Base-by-base conservation (phyloP, 1,140 invertebrate species). In the Atta texana region DNA sequence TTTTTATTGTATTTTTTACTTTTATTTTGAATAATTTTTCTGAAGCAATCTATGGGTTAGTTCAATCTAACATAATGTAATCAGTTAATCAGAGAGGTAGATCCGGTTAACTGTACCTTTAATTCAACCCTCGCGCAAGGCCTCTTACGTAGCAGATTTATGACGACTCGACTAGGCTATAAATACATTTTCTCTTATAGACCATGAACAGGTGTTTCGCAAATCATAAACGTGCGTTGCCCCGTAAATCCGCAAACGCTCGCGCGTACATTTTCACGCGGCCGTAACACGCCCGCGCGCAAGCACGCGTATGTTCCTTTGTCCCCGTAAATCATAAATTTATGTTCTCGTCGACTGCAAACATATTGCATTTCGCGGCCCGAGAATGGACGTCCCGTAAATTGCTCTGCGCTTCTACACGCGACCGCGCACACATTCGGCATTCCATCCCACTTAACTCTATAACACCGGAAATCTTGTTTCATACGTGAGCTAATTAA, bases 281-380 rank as follows among this genome's bases (percentile, higher is more conserved):
- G 21, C 75, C 57, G 75, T 77, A 77, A 77, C 57, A 63, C 75
- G 21, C 57, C 51, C 57, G 24, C 75, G 57, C 57, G 34, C n/a
- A 3, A 44, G 39, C 21, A 39, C 63, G 21, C 78, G 10, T 59
- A 21, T 84, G 24, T 75, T 61, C 55, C 80, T 84, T 84, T 61
- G 69, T 74, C 34, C 53, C 53, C 69, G 55, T 84, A 84, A 84
- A 84, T 84, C 69, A 84, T 84, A 74, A 74, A 84, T 84, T 84
- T 84, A 74, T 74, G 51, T 71, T 72, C 66, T 81, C 51, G 69
- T 84, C 39, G 69, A 75, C 80, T 74, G 55, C 57, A 74, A 84
- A 74, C 55, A 74, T 74, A 61, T 84, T 59, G 80, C 80, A 49
- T 82, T 57, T 71, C 78, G 53, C 78, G 53, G 55, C 39, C 68